Evolutionary conservation across 2,888 invertebrate genomes (phyloP).

Genomic region (Drosophila suboccidentalis): DNA sequence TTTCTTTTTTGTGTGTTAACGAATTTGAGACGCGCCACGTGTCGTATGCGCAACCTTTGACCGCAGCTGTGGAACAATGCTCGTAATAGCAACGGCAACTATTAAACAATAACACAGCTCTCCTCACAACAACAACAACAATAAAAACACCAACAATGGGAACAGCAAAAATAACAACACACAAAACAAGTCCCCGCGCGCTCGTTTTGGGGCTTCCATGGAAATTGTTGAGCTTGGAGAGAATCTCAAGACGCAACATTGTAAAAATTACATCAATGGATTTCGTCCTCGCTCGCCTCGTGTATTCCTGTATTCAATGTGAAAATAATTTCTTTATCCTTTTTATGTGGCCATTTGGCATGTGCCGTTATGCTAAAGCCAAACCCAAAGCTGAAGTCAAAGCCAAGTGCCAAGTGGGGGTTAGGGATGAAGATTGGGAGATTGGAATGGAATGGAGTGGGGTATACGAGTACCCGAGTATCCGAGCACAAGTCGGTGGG

Average conservation of each 20-base stretch:
- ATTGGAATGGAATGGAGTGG: background rate
- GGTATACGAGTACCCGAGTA: background rate
- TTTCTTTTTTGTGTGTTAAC: constrained; percentile 7
- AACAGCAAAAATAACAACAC: constrained; percentile 25
- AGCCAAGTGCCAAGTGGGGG: constrained; percentile 25
- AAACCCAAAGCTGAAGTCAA: constrained; percentile 20
- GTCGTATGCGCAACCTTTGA: constrained; percentile 74
- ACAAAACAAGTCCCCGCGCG: constrained; percentile 63
- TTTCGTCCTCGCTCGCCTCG: constrained; percentile 58
- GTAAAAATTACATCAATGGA: constrained; percentile 77
- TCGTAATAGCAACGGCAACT: constrained; percentile 39
- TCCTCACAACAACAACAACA: constrained; percentile 40
- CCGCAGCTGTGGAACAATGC: constrained; percentile 53
- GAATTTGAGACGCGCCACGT: constrained; percentile 70
- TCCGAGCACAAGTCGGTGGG: constrained; percentile 7
- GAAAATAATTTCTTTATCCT: constrained; percentile 85
- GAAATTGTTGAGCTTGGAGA: constrained; percentile 48
- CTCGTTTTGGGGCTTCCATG: constrained; percentile 46
- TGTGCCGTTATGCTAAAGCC: constrained; percentile 79
- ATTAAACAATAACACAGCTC: constrained; percentile 63
- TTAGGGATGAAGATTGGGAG: constrained; percentile 21
- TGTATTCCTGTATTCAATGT: constrained; percentile 82
- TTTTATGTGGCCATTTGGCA: constrained; percentile 85
- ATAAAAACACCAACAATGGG: constrained; percentile 23
- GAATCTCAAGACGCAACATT: constrained; percentile 60